Evolutionary conservation across 2,888 invertebrate species (phyloP), one percentile per base, ranked within the genome.

Genomic region (Aphrophora alni): DNA sequence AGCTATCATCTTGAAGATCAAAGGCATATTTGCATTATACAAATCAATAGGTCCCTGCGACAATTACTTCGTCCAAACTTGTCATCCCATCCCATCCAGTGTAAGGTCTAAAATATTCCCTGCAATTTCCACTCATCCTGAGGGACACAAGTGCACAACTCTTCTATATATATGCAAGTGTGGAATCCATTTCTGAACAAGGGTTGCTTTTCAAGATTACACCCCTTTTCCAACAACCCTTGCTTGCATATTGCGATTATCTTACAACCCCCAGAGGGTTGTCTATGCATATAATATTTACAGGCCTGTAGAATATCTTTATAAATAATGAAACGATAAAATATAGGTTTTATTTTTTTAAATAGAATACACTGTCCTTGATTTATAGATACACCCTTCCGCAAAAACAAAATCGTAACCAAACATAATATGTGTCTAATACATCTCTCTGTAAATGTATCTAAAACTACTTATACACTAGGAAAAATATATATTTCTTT

Each of bases 111-210:
- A 21, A 59, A 14, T 59, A 21, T 59, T 59, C 59, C 59, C 59
- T 59, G 21, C 59, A 21, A 59, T 59, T 59, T 59, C 59, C 10
- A 59, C 59, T 10, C 59, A 59, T 59, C 59, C 59, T 59, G 59
- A 59, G 59, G 59, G 59, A 59, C 59, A 21, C 33, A 8, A 33
- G 33, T 33, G 33, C 33, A 33, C 33, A 33, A 33, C 33, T 33
- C 59, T 59, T 59, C 59, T 59, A 21, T 59, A 10, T 59, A 59
- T 59, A 59, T 59, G 59, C 59, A 59, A 59, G 59, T 59, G 59
- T 21, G 59, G 59, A 59, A 59, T 59, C 59, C 59, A 59, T 59
- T 59, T 59, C 59, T 59, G 59, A 59, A 59, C 14, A 59, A 59
- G 59, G 59, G 59, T 59, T 2, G 59, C 59, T 59, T 59, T 33